A percentile compares a stretch with the other conserved stretches of the same genome.
These are phyloP conservation scores for Drosophila pseudoobscura DNA, from an alignment of 1,140 invertebrate genomes.

Conservation along the genomic window DNA sequence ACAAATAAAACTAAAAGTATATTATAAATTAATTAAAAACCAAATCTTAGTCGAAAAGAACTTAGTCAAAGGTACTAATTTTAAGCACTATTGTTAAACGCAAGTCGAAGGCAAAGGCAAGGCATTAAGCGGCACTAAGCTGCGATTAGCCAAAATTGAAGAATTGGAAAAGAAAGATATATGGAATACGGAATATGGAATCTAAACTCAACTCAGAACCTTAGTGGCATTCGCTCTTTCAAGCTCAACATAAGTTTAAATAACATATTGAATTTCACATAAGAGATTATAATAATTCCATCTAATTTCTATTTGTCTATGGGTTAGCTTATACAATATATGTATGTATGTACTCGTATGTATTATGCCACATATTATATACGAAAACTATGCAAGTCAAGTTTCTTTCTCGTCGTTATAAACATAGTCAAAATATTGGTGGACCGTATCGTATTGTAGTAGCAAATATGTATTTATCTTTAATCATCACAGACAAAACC, in stretches of 20 bases:
- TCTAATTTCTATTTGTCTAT: conserved; percentile 67
- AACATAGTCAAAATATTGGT: conserved; percentile 77
- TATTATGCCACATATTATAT: conserved; percentile 44
- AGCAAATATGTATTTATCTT: conserved; percentile 69
- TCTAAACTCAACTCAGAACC: conserved; percentile 43
- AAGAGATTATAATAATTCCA: conserved; percentile 47
- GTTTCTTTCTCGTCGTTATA: conserved; percentile 74
- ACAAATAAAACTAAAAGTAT: conserved; percentile 42
- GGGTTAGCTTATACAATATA: conserved; percentile 60
- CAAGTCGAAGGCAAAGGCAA: conserved; percentile 39
- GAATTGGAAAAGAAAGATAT: conserved; percentile 2
- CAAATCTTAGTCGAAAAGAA: conserved; percentile 72
- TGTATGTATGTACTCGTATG: no score
- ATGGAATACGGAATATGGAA: conserved; percentile 16
- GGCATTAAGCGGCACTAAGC: no score
- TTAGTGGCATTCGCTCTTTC: conserved; percentile 60
- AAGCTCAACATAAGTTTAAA: conserved; percentile 63
- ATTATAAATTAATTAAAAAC: conserved; percentile 63
- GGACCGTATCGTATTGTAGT: conserved; percentile 72
- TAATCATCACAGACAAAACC: conserved; percentile 62
- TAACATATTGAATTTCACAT: conserved; percentile 54
- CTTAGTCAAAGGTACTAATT: conserved; percentile 77
- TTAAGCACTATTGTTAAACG: conserved; percentile 74
- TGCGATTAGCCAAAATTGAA: conserved; percentile 33
- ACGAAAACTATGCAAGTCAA: conserved; percentile 42